phyloP scores from a whole-genome alignment of 1,140 invertebrate species.

The Dolichoris vasculosae region DNA sequence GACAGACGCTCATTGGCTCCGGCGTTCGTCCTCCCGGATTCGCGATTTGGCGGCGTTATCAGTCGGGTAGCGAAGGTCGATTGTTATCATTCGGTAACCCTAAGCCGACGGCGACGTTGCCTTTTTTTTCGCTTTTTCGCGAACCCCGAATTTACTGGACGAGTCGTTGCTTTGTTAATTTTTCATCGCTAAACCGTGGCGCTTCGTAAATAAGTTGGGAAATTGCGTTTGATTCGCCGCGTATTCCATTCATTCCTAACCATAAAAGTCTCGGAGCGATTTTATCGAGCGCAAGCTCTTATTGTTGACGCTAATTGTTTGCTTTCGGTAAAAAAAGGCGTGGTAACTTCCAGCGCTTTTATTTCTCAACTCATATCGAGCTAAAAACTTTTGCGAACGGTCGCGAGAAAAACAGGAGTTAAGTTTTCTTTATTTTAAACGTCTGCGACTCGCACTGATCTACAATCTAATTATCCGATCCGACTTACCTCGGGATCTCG shows the following conservation, averaged over 20 bases:
- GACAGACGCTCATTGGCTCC: neutral
- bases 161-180: neutral
- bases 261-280: neutral
- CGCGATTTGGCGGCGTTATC: neutral
- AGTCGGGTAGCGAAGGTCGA: neutral
- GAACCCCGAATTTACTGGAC: no score
- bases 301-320: neutral
- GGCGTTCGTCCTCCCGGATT: neutral
- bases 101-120: no score
- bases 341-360: neutral
- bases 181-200: neutral
- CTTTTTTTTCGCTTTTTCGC: no score
- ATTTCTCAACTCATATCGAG: neutral
- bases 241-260: neutral
- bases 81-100: neutral
- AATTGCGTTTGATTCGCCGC: neutral
- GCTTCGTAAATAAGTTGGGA: neutral
- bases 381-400: no score
- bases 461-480: no score
- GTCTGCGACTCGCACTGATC: no score
- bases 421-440: no score
- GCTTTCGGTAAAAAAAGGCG: neutral
- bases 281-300: neutral
- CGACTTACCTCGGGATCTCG: no score
- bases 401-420: no score